A percentile compares a stretch with the other conserved stretches of the same genome.
Evolutionary conservation across 1,140 invertebrate genomes (phyloP).

Genomic region (Cyphomyrmex costatus): DNA sequence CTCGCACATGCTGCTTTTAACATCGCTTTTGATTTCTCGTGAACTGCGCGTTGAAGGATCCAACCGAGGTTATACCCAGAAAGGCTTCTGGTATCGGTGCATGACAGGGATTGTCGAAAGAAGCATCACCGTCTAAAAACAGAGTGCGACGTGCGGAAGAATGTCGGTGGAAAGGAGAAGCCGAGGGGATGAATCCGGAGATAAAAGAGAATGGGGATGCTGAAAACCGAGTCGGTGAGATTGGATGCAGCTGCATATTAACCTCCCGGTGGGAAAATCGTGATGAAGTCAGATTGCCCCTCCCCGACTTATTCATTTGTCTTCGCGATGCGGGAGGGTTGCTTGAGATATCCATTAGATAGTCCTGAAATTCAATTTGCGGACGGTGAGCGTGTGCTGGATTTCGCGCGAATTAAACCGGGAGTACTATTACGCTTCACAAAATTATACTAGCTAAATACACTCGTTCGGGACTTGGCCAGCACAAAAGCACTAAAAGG

Average conservation of each 20-base stretch:
- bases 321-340: not conserved
- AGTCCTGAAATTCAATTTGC: constrained; percentile 50
- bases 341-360: constrained; percentile 47
- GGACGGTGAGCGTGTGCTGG: not conserved
- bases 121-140: not conserved
- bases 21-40: constrained; percentile 1
- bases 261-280: constrained; percentile 30
- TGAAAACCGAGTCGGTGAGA: constrained; percentile 49
- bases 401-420: constrained; percentile 36
- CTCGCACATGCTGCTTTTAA: not conserved
- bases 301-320: constrained; percentile 52
- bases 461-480: too few relatives aligned
- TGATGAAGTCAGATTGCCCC: constrained; percentile 23
- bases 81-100: constrained; percentile 8
- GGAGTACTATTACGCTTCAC: not conserved
- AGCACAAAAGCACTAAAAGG: not conserved
- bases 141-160: constrained; percentile 7
- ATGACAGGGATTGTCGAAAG: not conserved
- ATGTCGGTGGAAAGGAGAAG: constrained; percentile 6
- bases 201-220: constrained; percentile 39
- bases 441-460: constrained; percentile 46
- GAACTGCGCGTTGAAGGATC: constrained; percentile 7
- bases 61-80: not conserved
- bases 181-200: constrained; percentile 2
- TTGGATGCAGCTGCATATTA: constrained; percentile 64